Evolutionary conservation across 2,888 invertebrate genomes (phyloP).

Genomic region (Anticlea derivata): DNA sequence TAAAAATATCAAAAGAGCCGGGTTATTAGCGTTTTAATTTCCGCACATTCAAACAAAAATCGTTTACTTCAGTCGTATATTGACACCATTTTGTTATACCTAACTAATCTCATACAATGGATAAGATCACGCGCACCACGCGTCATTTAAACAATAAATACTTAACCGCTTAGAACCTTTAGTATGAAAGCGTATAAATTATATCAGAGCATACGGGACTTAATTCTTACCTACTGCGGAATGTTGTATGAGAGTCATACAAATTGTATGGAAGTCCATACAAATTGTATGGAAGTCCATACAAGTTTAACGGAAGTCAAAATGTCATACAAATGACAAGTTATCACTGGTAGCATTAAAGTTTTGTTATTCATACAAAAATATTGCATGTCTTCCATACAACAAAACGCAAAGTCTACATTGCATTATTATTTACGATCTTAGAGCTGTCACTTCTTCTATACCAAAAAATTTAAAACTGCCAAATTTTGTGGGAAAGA

Average conservation of each 20-base stretch:
- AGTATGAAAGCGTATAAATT: constrained; percentile 77
- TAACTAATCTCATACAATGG: constrained; percentile 73
- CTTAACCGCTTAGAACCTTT: constrained; percentile 79
- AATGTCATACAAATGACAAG: constrained; percentile 15
- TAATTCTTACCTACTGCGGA: constrained; percentile 59
- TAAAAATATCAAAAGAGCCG: neutral
- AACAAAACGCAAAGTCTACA: constrained; percentile 16
- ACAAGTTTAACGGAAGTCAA: constrained; percentile 17
- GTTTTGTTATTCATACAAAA: constrained; percentile 1
- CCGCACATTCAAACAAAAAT: constrained; percentile 22
- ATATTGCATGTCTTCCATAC: constrained; percentile 32
- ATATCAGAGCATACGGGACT: constrained; percentile 64
- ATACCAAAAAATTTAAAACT: too few relatives aligned
- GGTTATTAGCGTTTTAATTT: neutral
- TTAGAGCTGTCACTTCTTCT: too few relatives aligned
- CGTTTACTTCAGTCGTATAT: constrained; percentile 32
- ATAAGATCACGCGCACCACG: constrained; percentile 51
- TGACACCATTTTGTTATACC: constrained; percentile 52
- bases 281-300: constrained; percentile 3
- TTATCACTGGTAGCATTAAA: constrained; percentile 36
- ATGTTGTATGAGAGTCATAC: constrained; percentile 43
- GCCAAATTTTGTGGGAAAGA: too few relatives aligned
- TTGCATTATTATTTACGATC: constrained; percentile 26
- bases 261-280: constrained; percentile 20
- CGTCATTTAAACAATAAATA: constrained; percentile 65